Conservation (phyloP, 2,797 vertebrate species). For the Molossus molossus region DNA sequence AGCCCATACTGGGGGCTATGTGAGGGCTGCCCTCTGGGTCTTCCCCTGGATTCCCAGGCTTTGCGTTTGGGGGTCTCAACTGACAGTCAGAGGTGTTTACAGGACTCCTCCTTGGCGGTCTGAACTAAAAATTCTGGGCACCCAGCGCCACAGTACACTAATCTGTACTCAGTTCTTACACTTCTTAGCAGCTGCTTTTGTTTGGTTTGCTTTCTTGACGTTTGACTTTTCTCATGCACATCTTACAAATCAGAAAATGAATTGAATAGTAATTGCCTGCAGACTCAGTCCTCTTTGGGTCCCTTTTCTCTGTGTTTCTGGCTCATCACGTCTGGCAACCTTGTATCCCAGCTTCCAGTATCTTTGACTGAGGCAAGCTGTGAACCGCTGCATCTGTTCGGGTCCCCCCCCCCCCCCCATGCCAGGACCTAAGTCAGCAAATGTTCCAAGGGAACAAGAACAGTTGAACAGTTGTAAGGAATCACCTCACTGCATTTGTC, state of each 20-base stretch:
- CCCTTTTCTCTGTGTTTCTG: not conserved
- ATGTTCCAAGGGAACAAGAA: not conserved
- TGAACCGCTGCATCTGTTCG: constrained; percentile 25
- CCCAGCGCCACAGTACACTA: not conserved
- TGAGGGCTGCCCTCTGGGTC: not conserved
- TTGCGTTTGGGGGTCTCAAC: not conserved
- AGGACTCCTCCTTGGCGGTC: not conserved
- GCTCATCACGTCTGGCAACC: constrained; percentile 12
- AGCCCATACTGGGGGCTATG: fast-evolving
- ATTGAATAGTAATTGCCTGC: not conserved
- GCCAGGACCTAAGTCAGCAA: constrained; percentile 28
- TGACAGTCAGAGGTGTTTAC: not conserved
- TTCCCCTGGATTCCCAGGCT: not conserved
- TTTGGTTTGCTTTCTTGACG: constrained; percentile 22
- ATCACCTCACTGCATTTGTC: not conserved
- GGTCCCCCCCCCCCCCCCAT: not conserved
- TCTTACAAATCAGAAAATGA: constrained; percentile 34
- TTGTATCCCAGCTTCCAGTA: not conserved
- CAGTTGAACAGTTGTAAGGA: not conserved
- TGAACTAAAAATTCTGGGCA: not conserved
- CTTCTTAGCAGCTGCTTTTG: constrained; percentile 52
- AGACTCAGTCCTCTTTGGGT: not conserved
- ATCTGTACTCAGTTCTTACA: constrained; percentile 38
- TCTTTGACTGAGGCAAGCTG: constrained; percentile 12
- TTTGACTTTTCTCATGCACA: not conserved